These are phyloP conservation scores for Rhodophaea formosa DNA, from an alignment of 2,888 invertebrate species.

Conservation along the genomic window DNA sequence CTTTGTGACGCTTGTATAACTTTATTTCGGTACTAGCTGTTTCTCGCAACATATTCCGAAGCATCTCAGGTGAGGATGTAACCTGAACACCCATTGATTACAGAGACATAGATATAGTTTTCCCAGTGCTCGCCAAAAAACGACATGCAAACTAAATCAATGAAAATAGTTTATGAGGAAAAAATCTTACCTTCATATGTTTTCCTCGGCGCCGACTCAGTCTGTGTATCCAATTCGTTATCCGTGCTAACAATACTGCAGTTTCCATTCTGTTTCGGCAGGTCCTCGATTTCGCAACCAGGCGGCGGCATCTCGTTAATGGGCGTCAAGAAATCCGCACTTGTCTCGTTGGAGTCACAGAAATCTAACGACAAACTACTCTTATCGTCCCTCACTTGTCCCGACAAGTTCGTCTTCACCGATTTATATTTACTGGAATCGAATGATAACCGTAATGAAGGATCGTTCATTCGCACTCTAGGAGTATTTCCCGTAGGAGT, in stretches of 20 bases:
- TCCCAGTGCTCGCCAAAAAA: too few species aligned
- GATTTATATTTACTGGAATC: conserved; percentile 71
- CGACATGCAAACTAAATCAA: too few species aligned
- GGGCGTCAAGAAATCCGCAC: conserved; percentile 75
- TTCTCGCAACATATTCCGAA: too few species aligned
- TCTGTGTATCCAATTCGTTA: conserved; percentile 69
- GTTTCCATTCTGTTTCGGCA: conserved; percentile 70
- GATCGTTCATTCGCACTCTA: conserved; percentile 60
- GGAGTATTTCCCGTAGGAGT: conserved; percentile 67
- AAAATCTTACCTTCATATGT: conserved; percentile 54
- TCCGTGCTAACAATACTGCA: conserved; percentile 71
- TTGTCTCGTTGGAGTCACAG: conserved; percentile 76
- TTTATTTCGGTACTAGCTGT: too few species aligned
- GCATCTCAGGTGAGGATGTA: too few species aligned
- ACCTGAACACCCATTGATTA: too few species aligned
- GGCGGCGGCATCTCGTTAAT: conserved; percentile 78
- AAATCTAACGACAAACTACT: conserved; percentile 72
- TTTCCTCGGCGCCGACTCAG: conserved; percentile 69
- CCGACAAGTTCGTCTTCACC: conserved; percentile 52
- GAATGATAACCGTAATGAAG: conserved; percentile 65
- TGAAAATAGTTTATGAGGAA: too few species aligned
- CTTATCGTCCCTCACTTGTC: conserved; percentile 59
- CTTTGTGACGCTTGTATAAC: too few species aligned
- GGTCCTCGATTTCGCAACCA: conserved; percentile 72
- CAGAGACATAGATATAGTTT: too few species aligned